phyloP scores from a whole-genome alignment of 37 sponge, comb jelly and placozoan genomes.

The Cliona cf. orientalis region DNA sequence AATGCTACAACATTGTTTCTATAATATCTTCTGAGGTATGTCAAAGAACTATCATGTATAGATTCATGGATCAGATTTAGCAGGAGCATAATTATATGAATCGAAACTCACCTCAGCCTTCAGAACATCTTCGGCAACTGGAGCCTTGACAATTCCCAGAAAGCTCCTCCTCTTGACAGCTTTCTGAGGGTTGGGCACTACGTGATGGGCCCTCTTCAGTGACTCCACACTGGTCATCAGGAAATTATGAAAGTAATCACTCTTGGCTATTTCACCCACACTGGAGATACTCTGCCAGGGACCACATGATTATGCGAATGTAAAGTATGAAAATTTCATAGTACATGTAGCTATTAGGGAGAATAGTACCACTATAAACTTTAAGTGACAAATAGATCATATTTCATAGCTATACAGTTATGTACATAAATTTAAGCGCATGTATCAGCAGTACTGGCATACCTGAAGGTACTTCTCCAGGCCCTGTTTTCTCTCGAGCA shows the following conservation, averaged over 20 bases:
- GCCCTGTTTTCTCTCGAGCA: constrained; percentile 62
- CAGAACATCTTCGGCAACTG: not conserved
- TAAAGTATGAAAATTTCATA: not conserved
- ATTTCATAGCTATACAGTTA: too few relatives aligned
- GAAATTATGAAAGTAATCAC: constrained; percentile 50
- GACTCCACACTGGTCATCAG: constrained; percentile 42
- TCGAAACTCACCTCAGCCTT: constrained; percentile 7
- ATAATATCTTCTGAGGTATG: too few relatives aligned
- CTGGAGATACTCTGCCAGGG: constrained; percentile 12
- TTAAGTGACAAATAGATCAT: not conserved
- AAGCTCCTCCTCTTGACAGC: constrained; percentile 5
- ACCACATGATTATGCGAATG: not conserved
- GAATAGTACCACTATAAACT: not conserved
- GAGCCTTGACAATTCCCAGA: not conserved
- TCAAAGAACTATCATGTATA: too few relatives aligned
- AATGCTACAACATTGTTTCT: too few relatives aligned
- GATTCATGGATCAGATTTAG: too few relatives aligned
- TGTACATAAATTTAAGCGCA: not conserved
- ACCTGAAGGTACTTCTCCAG: constrained; percentile 75
- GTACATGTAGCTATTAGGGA: not conserved
- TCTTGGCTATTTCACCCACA: constrained; percentile 11
- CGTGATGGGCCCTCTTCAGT: constrained; percentile 34
- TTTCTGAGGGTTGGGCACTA: not conserved
- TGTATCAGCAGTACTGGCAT: not conserved
- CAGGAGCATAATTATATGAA: too few relatives aligned